Evolutionary conservation across 2,888 invertebrate species (phyloP), one percentile per base, ranked within the genome.

Genomic region (Hirudinaria manillensis): DNA sequence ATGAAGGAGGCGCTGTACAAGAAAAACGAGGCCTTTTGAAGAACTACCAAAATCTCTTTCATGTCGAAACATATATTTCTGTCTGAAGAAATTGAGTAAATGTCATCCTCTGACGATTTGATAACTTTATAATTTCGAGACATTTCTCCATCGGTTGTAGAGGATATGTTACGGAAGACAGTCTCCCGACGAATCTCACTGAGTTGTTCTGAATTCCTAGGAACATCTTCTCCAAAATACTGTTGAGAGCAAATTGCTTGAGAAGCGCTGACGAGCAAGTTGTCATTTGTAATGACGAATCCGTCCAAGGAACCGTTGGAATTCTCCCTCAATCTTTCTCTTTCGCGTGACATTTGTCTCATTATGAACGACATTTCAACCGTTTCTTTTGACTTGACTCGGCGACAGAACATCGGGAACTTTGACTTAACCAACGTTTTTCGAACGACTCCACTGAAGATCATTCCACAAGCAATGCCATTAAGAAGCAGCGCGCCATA

Each of bases 401-500:
- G 29, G 1, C 61, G 6, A n/a, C 10, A 61, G 24, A 27, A n/a
- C n/a, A 10, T 45, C 45, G 10, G 45, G 16, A 45, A 16, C 45
- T 45, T 45, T 45, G 45, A 6, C 16, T 45, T 45, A 45, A 45
- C 45, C 45, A 10, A 45, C 45, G 4, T 45, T 45, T 45, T 45
- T 16, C 16, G 45, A 2, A 45, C 10, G 45, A 45, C 10, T 45
- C 45, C 45, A 7, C 16, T 45, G 45, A 45, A 45, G 45, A 61
- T 61, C 29, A 61, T 27, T 16, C 65, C 73, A 56, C 34, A 73
- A 24, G 55, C 36, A 21, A 73, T 32, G 6, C 73, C 61, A 38
- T 73, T 73, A n/a, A 73, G 73, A 65, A 55, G n/a, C 34, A 56
- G 34, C n/a, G 73, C 73, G 4, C 55, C 32, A 27, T 61, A 36